Evolutionary conservation across 1,140 invertebrate species (phyloP).

Genomic region (Drosophila lowei): DNA sequence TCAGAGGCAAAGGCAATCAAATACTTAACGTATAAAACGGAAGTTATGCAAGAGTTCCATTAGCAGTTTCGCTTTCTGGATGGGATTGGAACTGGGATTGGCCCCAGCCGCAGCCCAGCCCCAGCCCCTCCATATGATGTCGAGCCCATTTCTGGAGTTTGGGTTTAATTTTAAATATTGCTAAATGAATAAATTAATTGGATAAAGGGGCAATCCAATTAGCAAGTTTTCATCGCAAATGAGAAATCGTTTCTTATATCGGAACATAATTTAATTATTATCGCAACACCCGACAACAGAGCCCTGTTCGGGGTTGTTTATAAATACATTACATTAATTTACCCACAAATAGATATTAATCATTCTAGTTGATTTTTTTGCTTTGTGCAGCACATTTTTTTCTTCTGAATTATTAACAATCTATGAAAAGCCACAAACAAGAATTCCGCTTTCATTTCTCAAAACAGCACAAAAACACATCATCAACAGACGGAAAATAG

Average conservation of each 20-base stretch:
- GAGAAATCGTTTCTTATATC: conserved; percentile 1
- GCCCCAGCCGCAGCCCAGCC: too few species aligned
- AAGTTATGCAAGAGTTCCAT: conserved; percentile 8
- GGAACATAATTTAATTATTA: conserved; percentile 11
- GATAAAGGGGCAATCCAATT: conserved; percentile 13
- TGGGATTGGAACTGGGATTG: not conserved
- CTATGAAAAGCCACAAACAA: not conserved
- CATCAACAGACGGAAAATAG: conserved; percentile 52
- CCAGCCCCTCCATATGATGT: not conserved
- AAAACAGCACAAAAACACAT: conserved; percentile 24
- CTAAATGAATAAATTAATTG: conserved; percentile 6
- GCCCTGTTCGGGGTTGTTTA: not conserved
- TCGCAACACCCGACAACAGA: too few species aligned
- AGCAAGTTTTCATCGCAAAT: conserved; percentile 3
- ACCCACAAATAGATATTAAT: conserved; percentile 4
- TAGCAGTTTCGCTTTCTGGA: conserved; percentile 19
- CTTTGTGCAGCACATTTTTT: too few species aligned
- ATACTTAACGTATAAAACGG: conserved; percentile 9
- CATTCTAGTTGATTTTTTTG: not conserved
- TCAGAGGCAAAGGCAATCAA: not conserved
- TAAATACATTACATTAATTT: not conserved
- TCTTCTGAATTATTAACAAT: not conserved
- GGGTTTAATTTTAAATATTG: conserved; percentile 28
- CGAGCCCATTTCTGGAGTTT: conserved; percentile 13
- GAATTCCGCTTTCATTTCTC: conserved; percentile 1